Conservation (phyloP, 1,140 invertebrate genomes). For the Orchestia grillus region DNA sequence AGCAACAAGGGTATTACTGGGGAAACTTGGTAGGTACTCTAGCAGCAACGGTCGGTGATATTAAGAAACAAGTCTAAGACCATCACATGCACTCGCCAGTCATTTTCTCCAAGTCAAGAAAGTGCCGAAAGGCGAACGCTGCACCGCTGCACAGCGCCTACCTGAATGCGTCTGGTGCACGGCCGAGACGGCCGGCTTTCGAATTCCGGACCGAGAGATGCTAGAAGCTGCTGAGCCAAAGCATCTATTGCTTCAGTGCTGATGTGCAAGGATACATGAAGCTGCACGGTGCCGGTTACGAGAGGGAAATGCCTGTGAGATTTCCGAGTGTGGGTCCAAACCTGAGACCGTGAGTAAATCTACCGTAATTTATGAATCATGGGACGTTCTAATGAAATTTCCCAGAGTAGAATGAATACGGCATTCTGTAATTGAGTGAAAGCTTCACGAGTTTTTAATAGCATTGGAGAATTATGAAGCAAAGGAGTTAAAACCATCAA, state of each 20-base stretch:
- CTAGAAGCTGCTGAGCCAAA: not conserved
- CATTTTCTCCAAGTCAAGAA: constrained; percentile 8
- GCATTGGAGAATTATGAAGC: not conserved
- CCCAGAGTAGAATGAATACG: not conserved
- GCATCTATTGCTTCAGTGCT: not conserved
- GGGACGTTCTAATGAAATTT: not conserved
- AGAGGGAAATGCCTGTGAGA: not conserved
- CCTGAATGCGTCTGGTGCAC: not conserved
- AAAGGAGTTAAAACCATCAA: not conserved
- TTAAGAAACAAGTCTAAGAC: not conserved
- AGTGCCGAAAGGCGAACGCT: not conserved
- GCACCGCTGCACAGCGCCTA: not conserved
- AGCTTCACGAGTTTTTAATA: not conserved
- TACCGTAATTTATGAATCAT: not conserved
- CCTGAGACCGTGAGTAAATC: not conserved
- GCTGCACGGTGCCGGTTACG: not conserved
- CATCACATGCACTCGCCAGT: not conserved
- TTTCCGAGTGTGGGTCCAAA: not conserved
- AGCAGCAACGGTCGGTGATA: not conserved
- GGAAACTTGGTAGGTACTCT: not conserved
- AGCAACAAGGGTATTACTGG: not conserved
- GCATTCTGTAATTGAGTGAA: not conserved
- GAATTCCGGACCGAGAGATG: not conserved
- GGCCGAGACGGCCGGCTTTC: not conserved
- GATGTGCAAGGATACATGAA: not conserved